These are phyloP conservation scores for Danaus plexippus DNA, from an alignment of 1,140 invertebrate species.

Conservation along the genomic window DNA sequence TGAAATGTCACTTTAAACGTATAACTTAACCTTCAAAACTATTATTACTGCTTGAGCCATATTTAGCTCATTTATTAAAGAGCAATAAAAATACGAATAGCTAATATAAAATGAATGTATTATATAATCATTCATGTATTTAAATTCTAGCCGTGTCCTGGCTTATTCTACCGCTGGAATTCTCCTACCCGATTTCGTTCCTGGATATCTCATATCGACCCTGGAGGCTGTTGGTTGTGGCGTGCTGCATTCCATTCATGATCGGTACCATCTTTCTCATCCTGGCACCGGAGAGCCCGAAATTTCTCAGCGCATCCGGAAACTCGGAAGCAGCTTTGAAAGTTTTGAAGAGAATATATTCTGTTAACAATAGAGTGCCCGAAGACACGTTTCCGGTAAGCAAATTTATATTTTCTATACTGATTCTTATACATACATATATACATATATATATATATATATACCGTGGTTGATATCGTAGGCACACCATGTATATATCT, in stretches of 20 bases:
- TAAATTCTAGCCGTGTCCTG: slow-evolving; percentile 75
- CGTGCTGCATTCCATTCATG: slow-evolving; percentile 77
- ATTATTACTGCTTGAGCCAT: not conserved
- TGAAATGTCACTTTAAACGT: no score
- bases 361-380: slow-evolving; percentile 67
- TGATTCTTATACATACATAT: no score
- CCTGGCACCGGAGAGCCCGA: slow-evolving; percentile 80
- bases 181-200: slow-evolving; percentile 45
- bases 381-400: slow-evolving; percentile 48
- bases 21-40: not conserved
- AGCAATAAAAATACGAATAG: no score
- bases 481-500: no score
- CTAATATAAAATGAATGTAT: no score
- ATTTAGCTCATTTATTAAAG: no score
- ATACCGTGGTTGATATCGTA: no score
- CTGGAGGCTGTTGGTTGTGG: slow-evolving; percentile 79
- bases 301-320: slow-evolving; percentile 75
- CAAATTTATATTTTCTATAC: not conserved
- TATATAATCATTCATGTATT: no score
- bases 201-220: slow-evolving; percentile 70
- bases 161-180: slow-evolving; percentile 76
- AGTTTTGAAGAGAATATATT: slow-evolving; percentile 72
- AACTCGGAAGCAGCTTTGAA: slow-evolving; percentile 70
- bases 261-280: slow-evolving; percentile 72
- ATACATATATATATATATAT: no score